A percentile compares a stretch with the other conserved stretches of the same genome.
These are phyloP conservation scores for Chiroxiphia lanceolata DNA, from an alignment of 2,797 vertebrate species.

Conservation along the genomic window DNA sequence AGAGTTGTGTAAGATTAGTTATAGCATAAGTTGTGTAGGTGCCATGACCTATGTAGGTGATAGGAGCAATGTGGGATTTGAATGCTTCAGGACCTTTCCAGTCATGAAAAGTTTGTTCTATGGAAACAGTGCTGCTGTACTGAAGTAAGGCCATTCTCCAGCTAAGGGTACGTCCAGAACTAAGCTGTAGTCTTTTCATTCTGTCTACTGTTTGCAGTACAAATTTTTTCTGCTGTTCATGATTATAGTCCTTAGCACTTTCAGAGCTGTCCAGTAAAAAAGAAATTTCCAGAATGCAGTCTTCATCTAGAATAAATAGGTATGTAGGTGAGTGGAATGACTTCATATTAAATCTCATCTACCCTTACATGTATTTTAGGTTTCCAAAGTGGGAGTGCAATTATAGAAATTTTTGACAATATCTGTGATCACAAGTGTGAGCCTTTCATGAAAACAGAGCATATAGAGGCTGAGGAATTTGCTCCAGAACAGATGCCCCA, in stretches of 20 bases:
- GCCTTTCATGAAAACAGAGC: background rate
- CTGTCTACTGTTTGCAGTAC: slow-evolving; percentile 82
- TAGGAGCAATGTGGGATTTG: slow-evolving; percentile 79
- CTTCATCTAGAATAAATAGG: slow-evolving; percentile 78
- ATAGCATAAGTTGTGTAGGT: slow-evolving; percentile 92
- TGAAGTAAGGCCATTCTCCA: slow-evolving; percentile 88
- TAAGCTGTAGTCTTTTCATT: slow-evolving; percentile 81
- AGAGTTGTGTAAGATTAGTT: slow-evolving; percentile 91
- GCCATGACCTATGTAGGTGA: slow-evolving; percentile 88
- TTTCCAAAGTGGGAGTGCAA: background rate
- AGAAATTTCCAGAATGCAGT: slow-evolving; percentile 87
- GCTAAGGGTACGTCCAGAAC: slow-evolving; percentile 77
- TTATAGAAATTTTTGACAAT: background rate
- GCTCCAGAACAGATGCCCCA: background rate
- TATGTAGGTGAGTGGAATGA: background rate
- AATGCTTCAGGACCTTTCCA: slow-evolving; percentile 87
- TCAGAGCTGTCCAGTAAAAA: slow-evolving; percentile 93
- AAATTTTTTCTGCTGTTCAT: slow-evolving; percentile 88
- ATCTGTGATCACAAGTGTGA: background rate
- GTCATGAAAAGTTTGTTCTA: slow-evolving; percentile 86
- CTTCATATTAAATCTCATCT: background rate
- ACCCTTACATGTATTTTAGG: background rate
- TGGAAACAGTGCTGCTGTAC: slow-evolving; percentile 90
- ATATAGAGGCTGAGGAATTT: background rate
- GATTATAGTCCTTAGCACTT: slow-evolving; percentile 86